Conservation (phyloP, 2,888 invertebrate genomes). For the Drosophila kuntzei region DNA sequence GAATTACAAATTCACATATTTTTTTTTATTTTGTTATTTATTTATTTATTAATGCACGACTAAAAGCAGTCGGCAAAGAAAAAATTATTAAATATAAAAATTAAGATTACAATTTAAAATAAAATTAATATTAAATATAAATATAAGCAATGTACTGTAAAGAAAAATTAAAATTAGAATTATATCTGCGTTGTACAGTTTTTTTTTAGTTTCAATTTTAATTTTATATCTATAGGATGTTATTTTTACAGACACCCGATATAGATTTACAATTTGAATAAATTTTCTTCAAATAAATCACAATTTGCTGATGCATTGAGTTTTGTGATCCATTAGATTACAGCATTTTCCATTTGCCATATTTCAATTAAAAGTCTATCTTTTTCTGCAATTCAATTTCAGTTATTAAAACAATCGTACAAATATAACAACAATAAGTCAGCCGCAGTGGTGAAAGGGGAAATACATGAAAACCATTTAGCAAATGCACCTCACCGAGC, state of each 20-base stretch:
- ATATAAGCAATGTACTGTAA: no score
- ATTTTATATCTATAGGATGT: neutral
- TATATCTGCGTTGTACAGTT: no score
- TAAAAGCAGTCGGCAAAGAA: no score
- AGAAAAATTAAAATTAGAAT: no score
- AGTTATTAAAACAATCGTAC: conserved; percentile 24
- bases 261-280: neutral
- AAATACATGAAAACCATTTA: conserved; percentile 49
- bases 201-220: no score
- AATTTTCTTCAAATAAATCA: conserved; percentile 4
- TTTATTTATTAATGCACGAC: no score
- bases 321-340: conserved; percentile 31
- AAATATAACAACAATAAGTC: conserved; percentile 4
- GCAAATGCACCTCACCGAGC: conserved; percentile 36
- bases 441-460: neutral
- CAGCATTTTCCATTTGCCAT: conserved; percentile 26
- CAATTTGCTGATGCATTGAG: conserved; percentile 24
- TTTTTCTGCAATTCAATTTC: conserved; percentile 20
- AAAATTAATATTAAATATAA: no score
- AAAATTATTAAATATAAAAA: no score
- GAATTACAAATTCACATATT: no score
- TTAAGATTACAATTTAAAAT: no score
- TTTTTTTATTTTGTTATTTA: no score
- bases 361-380: conserved; percentile 18
- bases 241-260: neutral